Base-by-base conservation (phyloP, 1,140 invertebrate genomes). In the Neodiprion lecontei region DNA sequence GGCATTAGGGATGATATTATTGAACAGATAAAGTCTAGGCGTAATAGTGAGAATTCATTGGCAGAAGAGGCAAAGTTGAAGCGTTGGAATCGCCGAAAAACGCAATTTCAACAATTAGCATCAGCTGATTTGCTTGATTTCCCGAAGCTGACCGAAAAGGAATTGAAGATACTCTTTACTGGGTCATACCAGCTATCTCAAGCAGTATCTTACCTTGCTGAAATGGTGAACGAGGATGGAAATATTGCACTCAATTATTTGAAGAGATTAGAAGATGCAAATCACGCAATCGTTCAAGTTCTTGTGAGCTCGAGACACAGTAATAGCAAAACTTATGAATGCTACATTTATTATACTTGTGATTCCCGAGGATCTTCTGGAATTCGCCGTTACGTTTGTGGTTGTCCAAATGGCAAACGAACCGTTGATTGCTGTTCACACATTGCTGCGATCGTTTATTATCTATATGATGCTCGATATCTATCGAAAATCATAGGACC, bases 61-160 rank as follows among this genome's bases (percentile, higher is more conserved):
- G 17, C 17, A 21, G 17, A 21, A 21, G 17, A 21, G 17, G 17
- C 67, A 5, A 65, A 73, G 21, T 66, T 10, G 8, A 10, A 48
- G 1, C 8, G 40, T 47, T 73, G 61, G 28, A 28, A 21, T 10
- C 9, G 72, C 47, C 12, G 61, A 73, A 73, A 73, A 48, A n/a
- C 67, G 28, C 61, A 23, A 14, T 73, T 67, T 73, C 7, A 40
- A 11, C 11, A 23, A 14, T 12, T 73, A 5, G 48, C 72, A 73
- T 73, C 72, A 66, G 40, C 2, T 1, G 72, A 73, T 66, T 14
- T 67, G 4, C 21, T 67, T 7, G 72, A 73, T 73, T 73, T 73
- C 67, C 72, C 47, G 12, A 65, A 67, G 67, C 65, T 73, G 11
- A 21, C 17, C 17, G 17, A 21, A 21, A 21, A 21, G 17, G 17